Conservation (phyloP, 2,113 vertebrate genomes). For the Hystrix cristata region DNA sequence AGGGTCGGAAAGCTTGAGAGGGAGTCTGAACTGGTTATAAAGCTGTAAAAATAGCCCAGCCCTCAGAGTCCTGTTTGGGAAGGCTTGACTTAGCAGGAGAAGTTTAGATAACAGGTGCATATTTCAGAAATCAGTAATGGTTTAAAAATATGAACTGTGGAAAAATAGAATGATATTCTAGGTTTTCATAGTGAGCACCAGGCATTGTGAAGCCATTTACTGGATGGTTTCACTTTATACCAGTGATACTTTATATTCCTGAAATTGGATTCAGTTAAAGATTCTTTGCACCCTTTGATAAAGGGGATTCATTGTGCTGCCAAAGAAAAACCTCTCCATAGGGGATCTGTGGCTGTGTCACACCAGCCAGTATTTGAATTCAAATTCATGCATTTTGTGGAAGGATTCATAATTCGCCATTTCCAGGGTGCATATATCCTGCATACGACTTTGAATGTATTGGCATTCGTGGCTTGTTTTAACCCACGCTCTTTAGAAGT, state of each 20-base stretch:
- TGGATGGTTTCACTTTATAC: slow-evolving; percentile 24
- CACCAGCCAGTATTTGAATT: neutral
- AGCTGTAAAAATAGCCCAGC: slow-evolving; percentile 69
- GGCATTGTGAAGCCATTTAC: neutral
- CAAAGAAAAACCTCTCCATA: neutral
- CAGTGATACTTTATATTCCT: neutral
- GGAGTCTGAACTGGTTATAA: neutral
- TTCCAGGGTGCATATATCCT: neutral
- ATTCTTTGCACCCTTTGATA: neutral
- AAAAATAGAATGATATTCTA: neutral
- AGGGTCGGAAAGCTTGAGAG: neutral
- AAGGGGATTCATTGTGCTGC: neutral
- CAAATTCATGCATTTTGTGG: slow-evolving; percentile 1
- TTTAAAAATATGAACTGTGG: slow-evolving; percentile 5
- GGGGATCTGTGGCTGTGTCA: neutral
- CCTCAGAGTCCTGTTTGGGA: slow-evolving; percentile 60
- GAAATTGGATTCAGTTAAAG: slow-evolving; percentile 23
- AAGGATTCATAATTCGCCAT: neutral
- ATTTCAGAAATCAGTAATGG: neutral
- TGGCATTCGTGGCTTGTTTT: neutral
- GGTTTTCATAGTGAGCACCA: neutral
- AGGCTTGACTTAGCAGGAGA: neutral
- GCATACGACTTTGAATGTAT: neutral
- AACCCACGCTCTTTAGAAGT: slow-evolving; percentile 5
- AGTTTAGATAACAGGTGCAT: slow-evolving; percentile 45